Conservation (phyloP, 2,113 vertebrate species). For the Chionodraco myersi region DNA sequence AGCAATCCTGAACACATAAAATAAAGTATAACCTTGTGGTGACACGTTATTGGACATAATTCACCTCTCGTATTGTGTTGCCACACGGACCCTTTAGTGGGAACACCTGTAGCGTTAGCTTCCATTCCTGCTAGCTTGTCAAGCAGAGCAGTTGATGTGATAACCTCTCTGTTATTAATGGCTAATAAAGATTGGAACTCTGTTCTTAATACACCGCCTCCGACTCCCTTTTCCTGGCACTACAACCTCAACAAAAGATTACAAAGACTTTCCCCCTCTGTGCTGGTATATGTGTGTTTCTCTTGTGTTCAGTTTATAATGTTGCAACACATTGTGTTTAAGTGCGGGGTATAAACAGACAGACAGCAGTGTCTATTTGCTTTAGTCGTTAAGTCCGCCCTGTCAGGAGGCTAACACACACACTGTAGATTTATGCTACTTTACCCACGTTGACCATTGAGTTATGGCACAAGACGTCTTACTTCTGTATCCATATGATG, state of each 20-base stretch:
- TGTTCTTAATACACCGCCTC: no score
- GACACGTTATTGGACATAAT: no score
- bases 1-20: background rate
- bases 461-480: background rate
- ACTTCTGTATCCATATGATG: background rate
- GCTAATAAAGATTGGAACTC: no score
- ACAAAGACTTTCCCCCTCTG: background rate
- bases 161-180: no score
- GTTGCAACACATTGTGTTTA: constrained; percentile 7
- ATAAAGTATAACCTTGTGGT: background rate
- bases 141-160: no score
- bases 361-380: constrained; percentile 56
- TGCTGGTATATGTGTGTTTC: constrained; percentile 12
- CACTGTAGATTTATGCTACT: background rate
- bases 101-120: no score
- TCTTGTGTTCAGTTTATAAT: constrained; percentile 11
- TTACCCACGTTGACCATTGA: background rate
- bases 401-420: constrained; percentile 58
- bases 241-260: constrained; percentile 3
- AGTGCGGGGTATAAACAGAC: constrained; percentile 36
- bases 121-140: no score
- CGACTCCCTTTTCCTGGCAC: no score
- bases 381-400: constrained; percentile 44
- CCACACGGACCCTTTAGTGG: no score
- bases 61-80: no score